phyloP scores from a whole-genome alignment of 2,888 invertebrate genomes.

The Phorcus lineatus region DNA sequence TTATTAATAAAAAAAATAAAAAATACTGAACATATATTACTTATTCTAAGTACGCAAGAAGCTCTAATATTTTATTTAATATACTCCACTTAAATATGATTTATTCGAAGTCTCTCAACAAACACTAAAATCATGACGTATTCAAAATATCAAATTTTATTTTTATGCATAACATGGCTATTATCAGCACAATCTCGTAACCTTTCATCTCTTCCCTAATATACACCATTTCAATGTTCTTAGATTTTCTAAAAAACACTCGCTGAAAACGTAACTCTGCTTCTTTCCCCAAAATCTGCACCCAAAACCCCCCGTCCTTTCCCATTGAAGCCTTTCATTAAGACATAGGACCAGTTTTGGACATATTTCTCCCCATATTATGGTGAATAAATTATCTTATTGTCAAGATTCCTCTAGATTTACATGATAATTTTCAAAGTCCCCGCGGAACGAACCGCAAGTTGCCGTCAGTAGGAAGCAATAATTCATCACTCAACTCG shows the following conservation, averaged over 20 bases:
- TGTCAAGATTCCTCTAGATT: slow-evolving; percentile 11
- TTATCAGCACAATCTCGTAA: not conserved
- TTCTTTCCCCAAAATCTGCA: not conserved
- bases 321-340: not conserved
- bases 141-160: too few species aligned
- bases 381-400: not conserved
- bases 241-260: not conserved
- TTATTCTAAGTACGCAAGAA: too few species aligned
- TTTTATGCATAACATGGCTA: too few species aligned
- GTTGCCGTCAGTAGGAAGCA: not conserved
- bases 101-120: too few species aligned
- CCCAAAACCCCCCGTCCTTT: not conserved
- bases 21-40: too few species aligned
- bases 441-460: not conserved
- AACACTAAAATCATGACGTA: too few species aligned
- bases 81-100: too few species aligned
- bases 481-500: not conserved
- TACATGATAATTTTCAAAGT: slow-evolving; percentile 10
- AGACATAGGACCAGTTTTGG: not conserved
- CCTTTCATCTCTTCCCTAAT: not conserved
- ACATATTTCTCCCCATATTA: not conserved
- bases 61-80: too few species aligned
- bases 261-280: not conserved
- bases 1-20: too few species aligned
- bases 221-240: not conserved